Base-by-base conservation (phyloP, 1,140 invertebrate species). In the Bacillus rossius region DNA sequence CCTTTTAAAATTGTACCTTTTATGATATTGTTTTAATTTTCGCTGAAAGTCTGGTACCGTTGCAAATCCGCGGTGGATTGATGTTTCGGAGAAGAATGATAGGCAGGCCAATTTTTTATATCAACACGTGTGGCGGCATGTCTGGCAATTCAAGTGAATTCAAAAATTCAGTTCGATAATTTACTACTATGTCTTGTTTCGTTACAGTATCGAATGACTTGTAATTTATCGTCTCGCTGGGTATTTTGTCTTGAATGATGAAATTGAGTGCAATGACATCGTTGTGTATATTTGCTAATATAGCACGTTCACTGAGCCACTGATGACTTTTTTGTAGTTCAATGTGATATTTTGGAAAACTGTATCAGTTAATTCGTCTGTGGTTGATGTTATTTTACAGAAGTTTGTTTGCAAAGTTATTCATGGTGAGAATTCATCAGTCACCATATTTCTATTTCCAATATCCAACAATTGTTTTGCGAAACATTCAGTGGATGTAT, bases 1-100 rank as follows among this genome's bases (percentile, higher is more conserved):
- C 55, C 71, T 71, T 54, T 57, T 22, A 78, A 50, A 56, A 79
- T 74, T 43, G 66, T 75, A 42, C 73, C 75, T 68, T 77, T 68
- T 45, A 79, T 71, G 38, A 76, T 49, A 60, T 74, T 73, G 41
- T 62, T 64, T 62, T 70, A 70, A 41, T 70, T 69, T 72, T 72
- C 54, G 76, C 66, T 19, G 59, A 50, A 38, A 77, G 64, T 58
- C 73, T 37, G 50, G 75, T 79, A 4, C 69, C 73, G 64, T 79
- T 80, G 58, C 74, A 79, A 49, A 78, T 66, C 57, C 63, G 61
- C 57, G 72, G 68, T 67, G 65, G 68, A 57, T 77, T 70, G 38
- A 73, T 64, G 66, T 79, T 78, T 62, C 73, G 50, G 1, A 67
- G 51, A 41, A 55, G 19, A 29, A 48, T 55, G 26, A 53, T 53